Conservation (phyloP, 1,140 invertebrate species). For the Ladona fulva region DNA sequence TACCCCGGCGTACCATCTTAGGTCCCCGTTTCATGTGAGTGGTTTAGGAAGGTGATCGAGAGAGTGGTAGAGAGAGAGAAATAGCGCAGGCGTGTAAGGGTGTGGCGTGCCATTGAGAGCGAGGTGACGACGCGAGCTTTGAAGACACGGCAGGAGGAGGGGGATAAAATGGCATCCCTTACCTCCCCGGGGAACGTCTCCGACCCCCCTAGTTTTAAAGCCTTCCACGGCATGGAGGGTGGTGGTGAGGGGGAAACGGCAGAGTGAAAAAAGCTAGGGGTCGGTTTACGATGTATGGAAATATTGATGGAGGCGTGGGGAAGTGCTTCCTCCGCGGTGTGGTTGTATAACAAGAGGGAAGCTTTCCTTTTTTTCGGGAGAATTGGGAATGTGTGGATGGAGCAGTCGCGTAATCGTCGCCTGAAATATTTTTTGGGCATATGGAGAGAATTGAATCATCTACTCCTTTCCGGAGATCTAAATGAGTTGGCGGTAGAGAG, state of each 20-base stretch:
- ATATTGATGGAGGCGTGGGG: background rate
- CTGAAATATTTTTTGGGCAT: no score
- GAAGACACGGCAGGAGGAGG: background rate
- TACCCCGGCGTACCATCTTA: background rate
- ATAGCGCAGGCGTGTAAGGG: background rate
- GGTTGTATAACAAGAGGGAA: no score
- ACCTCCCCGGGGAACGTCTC: background rate
- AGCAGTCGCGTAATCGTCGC: no score
- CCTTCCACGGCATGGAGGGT: background rate
- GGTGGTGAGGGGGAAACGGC: background rate
- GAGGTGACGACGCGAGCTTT: background rate
- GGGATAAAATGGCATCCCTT: background rate
- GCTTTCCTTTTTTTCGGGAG: no score
- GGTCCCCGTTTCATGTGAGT: background rate
- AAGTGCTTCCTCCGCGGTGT: background rate
- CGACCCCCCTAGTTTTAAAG: background rate
- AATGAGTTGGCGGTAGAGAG: no score
- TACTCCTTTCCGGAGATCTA: no score
- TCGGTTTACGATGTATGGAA: conserved; percentile 4
- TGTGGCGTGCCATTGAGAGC: background rate
- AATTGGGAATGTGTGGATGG: no score
- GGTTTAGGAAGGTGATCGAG: background rate
- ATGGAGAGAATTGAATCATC: no score
- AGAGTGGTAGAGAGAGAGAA: background rate
- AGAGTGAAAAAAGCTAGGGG: background rate